Percentiles rank a stretch among this genome's conserved stretches.
Conservation (phyloP, 2,888 invertebrate genomes). For the Branchipolynoe longqiensis region DNA sequence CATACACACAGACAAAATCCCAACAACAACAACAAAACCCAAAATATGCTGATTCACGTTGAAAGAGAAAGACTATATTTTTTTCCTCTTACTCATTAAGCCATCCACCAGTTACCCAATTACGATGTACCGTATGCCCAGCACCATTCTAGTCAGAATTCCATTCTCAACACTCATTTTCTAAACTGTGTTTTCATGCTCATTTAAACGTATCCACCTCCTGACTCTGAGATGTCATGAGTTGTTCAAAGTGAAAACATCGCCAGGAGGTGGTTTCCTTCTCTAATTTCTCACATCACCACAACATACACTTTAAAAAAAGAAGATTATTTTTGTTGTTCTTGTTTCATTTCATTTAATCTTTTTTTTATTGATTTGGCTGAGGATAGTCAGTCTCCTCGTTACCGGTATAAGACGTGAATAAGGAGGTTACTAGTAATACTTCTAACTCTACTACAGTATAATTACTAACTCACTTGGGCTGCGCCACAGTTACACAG, state of each 20-base stretch:
- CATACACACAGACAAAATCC: too few species aligned
- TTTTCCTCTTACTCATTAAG: slow-evolving; percentile 20
- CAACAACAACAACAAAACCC: too few species aligned
- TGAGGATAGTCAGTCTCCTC: neutral
- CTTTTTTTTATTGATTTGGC: too few species aligned
- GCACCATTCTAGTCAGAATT: slow-evolving; percentile 18
- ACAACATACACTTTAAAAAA: too few species aligned
- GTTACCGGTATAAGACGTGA: neutral
- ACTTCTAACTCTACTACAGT: neutral
- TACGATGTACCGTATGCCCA: slow-evolving; percentile 1
- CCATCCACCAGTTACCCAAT: neutral
- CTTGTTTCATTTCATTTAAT: too few species aligned
- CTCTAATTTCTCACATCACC: too few species aligned
- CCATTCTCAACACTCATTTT: slow-evolving; percentile 22
- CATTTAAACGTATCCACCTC: neutral
- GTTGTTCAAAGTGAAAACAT: neutral
- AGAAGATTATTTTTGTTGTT: neutral
- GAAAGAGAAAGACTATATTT: slow-evolving; percentile 34
- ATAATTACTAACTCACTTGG: slow-evolving; percentile 11
- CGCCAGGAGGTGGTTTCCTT: neutral
- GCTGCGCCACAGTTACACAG: slow-evolving; percentile 38
- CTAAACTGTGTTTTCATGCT: neutral
- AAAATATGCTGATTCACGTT: slow-evolving; percentile 40
- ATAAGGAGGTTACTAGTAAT: neutral
- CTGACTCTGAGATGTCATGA: slow-evolving; percentile 1